phyloP scores from a whole-genome alignment of 2,797 vertebrate genomes.

The Pseudochromis fuscus region DNA sequence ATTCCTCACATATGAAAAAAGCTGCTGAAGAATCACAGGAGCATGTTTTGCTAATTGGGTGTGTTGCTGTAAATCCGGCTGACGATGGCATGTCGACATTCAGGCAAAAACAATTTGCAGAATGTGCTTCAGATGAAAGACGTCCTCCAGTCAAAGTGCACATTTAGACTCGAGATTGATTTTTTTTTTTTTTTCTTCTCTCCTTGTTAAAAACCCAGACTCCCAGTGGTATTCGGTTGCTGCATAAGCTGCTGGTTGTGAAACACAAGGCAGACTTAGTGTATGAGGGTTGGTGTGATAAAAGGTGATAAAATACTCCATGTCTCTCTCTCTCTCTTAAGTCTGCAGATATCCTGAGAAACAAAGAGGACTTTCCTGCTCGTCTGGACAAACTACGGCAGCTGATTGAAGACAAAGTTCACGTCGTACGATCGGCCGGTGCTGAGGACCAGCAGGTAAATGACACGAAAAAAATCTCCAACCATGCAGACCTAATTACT shows the following conservation, averaged over 20 bases:
- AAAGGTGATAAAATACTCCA: slow-evolving; percentile 16
- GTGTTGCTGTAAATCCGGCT: slow-evolving; percentile 21
- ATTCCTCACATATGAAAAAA: slow-evolving; percentile 23
- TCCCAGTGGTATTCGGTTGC: not conserved
- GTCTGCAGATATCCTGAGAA: slow-evolving; percentile 40
- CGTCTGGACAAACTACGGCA: slow-evolving; percentile 61
- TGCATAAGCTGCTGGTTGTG: slow-evolving; percentile 34
- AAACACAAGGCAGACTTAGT: slow-evolving; percentile 10
- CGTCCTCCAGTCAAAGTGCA: not conserved
- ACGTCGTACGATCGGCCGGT: slow-evolving; percentile 44
- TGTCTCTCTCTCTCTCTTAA: slow-evolving; percentile 39
- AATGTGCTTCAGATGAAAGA: slow-evolving; percentile 1
- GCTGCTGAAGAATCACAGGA: not conserved
- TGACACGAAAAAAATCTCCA: no score
- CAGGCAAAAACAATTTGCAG: not conserved
- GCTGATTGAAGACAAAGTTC: slow-evolving; percentile 66
- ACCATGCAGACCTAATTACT: no score
- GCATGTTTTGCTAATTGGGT: not conserved
- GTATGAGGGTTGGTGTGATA: slow-evolving; percentile 16
- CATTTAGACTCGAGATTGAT: not conserved
- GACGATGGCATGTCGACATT: slow-evolving; percentile 10
- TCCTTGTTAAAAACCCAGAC: no score
- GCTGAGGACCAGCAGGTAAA: slow-evolving; percentile 65
- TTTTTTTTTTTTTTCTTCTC: not conserved
- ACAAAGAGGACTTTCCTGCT: slow-evolving; percentile 45